Evolutionary conservation across 2,113 vertebrate genomes (phyloP).

Genomic region (Limnothrissa miodon): DNA sequence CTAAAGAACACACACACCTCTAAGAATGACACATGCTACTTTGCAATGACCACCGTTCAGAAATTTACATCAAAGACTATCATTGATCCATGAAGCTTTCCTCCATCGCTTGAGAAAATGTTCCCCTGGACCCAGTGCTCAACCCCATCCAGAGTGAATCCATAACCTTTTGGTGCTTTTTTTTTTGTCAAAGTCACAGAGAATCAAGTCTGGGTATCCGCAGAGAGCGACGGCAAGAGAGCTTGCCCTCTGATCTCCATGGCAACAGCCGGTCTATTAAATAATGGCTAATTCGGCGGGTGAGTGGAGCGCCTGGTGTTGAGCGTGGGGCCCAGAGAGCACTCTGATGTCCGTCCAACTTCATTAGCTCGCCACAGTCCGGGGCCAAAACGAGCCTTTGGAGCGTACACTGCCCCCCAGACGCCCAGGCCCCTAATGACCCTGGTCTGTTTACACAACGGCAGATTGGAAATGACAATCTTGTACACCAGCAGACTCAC

Average conservation of each 20-base stretch:
- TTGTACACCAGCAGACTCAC: background rate
- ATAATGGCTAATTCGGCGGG: slow-evolving; percentile 41
- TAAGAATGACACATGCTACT: background rate
- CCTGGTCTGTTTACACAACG: background rate
- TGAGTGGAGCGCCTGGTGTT: slow-evolving; percentile 27
- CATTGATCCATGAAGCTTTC: background rate
- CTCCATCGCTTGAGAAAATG: background rate
- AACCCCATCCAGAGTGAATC: background rate
- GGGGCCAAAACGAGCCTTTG: background rate
- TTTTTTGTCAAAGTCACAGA: slow-evolving; percentile 22
- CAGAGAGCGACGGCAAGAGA: slow-evolving; percentile 16
- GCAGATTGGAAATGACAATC: background rate
- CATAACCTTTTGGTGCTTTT: background rate
- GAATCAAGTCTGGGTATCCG: slow-evolving; percentile 22
- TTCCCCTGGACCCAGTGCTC: background rate
- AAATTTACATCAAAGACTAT: background rate
- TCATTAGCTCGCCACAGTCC: background rate
- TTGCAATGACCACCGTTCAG: background rate
- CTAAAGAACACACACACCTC: background rate
- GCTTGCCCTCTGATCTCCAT: slow-evolving; percentile 43
- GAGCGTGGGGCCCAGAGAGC: slow-evolving; percentile 10
- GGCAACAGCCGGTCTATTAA: slow-evolving; percentile 42
- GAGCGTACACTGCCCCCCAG: background rate
- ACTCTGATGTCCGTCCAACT: slow-evolving; percentile 19
- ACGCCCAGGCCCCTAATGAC: background rate